Conservation (phyloP, 2,113 vertebrate species). For the Engraulis encrasicolus region DNA sequence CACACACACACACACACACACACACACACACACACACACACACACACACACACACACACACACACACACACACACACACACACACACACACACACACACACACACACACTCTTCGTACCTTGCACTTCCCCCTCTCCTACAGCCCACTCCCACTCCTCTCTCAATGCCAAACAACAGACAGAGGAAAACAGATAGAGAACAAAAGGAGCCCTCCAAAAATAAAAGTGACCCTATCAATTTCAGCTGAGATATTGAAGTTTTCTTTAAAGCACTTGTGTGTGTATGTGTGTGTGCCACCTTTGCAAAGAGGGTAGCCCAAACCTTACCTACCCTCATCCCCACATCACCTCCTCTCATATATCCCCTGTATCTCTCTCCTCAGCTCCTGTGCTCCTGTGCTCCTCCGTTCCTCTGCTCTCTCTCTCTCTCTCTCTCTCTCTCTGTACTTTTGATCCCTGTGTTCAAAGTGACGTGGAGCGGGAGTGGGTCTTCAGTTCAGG, state of each 20-base stretch:
- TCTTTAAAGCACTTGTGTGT: slow-evolving; percentile 72
- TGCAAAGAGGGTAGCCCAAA: slow-evolving; percentile 70
- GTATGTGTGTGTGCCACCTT: slow-evolving; percentile 61
- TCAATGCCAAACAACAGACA: slow-evolving; percentile 42
- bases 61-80: too few relatives aligned
- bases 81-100: too few relatives aligned
- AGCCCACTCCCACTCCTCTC: too few relatives aligned
- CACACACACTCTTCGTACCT: slow-evolving; percentile 56
- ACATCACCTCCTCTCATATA: neutral
- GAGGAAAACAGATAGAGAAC: slow-evolving; percentile 60
- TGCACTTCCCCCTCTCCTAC: slow-evolving; percentile 55
- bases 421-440: slow-evolving; percentile 43
- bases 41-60: too few relatives aligned
- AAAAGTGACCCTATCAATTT: slow-evolving; percentile 69
- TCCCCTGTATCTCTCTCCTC: too few relatives aligned
- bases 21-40: too few relatives aligned
- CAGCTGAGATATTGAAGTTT: slow-evolving; percentile 72
- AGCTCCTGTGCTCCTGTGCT: neutral
- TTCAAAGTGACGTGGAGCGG: slow-evolving; percentile 72
- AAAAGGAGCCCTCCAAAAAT: neutral
- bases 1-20: too few relatives aligned
- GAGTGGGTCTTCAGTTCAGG: slow-evolving; percentile 48
- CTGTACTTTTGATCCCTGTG: slow-evolving; percentile 78
- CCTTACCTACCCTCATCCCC: slow-evolving; percentile 46
- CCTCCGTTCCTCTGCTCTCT: neutral